These are phyloP conservation scores for Hirtodrosophila alboralis DNA, from an alignment of 2,888 invertebrate species.

Conservation along the genomic window DNA sequence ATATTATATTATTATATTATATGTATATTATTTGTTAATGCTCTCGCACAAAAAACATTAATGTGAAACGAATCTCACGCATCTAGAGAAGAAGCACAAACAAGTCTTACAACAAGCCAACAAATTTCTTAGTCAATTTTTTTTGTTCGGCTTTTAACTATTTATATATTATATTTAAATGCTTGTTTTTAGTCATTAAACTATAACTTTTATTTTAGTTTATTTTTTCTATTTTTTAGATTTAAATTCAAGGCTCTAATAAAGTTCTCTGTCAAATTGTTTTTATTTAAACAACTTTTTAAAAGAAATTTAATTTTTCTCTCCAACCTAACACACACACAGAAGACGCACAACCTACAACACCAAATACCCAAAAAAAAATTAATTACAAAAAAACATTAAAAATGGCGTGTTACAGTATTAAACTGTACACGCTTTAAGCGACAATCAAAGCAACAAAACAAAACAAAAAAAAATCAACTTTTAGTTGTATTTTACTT, in stretches of 20 bases:
- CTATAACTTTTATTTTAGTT: slow-evolving; percentile 19
- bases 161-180: slow-evolving; percentile 58
- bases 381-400: too few species aligned
- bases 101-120: slow-evolving; percentile 54
- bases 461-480: slow-evolving; percentile 10
- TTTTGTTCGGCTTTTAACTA: slow-evolving; percentile 26
- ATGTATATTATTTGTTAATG: slow-evolving; percentile 45
- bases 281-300: slow-evolving; percentile 14
- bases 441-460: slow-evolving; percentile 60
- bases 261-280: slow-evolving; percentile 47
- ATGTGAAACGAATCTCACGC: slow-evolving; percentile 63
- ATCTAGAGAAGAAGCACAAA: slow-evolving; percentile 43
- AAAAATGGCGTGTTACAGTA: slow-evolving; percentile 41
- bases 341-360: slow-evolving; percentile 71
- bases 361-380: slow-evolving; percentile 67
- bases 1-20: slow-evolving; percentile 24
- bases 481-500: too few species aligned
- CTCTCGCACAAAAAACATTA: slow-evolving; percentile 43
- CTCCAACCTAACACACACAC: slow-evolving; percentile 20
- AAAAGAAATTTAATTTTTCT: background rate
- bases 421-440: slow-evolving; percentile 35
- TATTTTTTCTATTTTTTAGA: slow-evolving; percentile 23
- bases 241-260: slow-evolving; percentile 42
- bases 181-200: slow-evolving; percentile 63
- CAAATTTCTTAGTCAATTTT: slow-evolving; percentile 61